Evolutionary conservation across 2,113 vertebrate genomes (phyloP).

Genomic region (Nothobranchius furzeri): DNA sequence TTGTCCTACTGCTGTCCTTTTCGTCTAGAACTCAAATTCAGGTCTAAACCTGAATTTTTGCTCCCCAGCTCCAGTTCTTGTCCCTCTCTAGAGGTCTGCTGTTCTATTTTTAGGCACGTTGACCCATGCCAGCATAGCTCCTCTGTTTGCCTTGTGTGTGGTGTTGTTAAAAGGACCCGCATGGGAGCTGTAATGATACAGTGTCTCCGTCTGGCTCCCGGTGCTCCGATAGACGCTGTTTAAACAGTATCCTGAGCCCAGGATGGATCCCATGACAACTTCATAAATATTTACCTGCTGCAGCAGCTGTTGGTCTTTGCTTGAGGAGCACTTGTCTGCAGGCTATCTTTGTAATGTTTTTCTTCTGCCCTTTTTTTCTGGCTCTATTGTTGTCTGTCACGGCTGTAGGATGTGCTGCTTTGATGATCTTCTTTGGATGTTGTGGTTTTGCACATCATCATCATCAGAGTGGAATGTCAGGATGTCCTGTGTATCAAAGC

Average conservation of each 20-base stretch:
- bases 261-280: constrained; percentile 83
- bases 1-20: too few relatives aligned
- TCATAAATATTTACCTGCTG: constrained; percentile 81
- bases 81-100: constrained; percentile 31
- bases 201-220: constrained; percentile 68
- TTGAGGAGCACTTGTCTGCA: constrained; percentile 64
- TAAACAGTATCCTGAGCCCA: constrained; percentile 77
- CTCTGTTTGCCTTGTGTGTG: constrained; percentile 60
- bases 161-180: constrained; percentile 75
- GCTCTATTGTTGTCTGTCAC: constrained; percentile 52
- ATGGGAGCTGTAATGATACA: constrained; percentile 76
- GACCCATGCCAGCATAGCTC: constrained; percentile 52
- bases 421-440: constrained; percentile 48
- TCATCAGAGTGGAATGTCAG: too few relatives aligned
- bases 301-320: constrained; percentile 40
- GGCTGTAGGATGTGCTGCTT: constrained; percentile 47
- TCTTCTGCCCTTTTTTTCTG: constrained; percentile 49
- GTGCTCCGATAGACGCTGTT: constrained; percentile 79
- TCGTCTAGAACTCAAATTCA: not conserved
- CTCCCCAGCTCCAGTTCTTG: constrained; percentile 23
- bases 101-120: constrained; percentile 68
- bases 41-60: constrained; percentile 33
- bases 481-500: too few relatives aligned
- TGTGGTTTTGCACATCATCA: constrained; percentile 21
- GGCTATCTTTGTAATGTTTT: constrained; percentile 59